A percentile compares a stretch with the other conserved stretches of the same genome.
Evolutionary conservation across 2,113 vertebrate genomes (phyloP).

Genomic region (Phoxinus phoxinus): DNA sequence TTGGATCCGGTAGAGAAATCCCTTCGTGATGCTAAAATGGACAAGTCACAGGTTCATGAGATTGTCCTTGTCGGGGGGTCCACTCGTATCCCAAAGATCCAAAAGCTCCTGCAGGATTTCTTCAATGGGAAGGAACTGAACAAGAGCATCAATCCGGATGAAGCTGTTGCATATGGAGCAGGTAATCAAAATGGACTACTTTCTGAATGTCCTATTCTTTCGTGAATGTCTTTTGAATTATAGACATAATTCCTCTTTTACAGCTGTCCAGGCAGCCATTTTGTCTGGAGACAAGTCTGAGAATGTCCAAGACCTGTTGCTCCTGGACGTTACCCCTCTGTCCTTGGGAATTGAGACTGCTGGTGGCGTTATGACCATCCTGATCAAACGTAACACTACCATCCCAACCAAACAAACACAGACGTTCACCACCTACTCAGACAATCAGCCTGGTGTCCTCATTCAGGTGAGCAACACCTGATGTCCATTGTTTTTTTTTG

Average conservation of each 20-base stretch:
- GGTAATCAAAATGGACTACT: slow-evolving; percentile 55
- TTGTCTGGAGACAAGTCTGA: slow-evolving; percentile 78
- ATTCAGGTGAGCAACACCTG: slow-evolving; percentile 68
- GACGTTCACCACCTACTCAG: slow-evolving; percentile 5
- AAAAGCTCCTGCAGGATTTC: slow-evolving; percentile 75
- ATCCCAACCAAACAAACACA: slow-evolving; percentile 17
- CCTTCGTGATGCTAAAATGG: slow-evolving; percentile 73
- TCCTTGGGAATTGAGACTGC: slow-evolving; percentile 79
- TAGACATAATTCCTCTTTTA: slow-evolving; percentile 6
- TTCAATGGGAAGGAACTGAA: slow-evolving; percentile 75
- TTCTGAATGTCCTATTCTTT: slow-evolving; percentile 49
- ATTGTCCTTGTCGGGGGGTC: slow-evolving; percentile 73
- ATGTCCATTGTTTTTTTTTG: neutral
- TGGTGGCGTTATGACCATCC: slow-evolving; percentile 67
- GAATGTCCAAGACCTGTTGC: slow-evolving; percentile 77
- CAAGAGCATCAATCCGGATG: slow-evolving; percentile 76
- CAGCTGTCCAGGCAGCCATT: slow-evolving; percentile 80
- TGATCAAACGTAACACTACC: slow-evolving; percentile 14
- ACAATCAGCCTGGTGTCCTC: slow-evolving; percentile 67
- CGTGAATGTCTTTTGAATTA: neutral
- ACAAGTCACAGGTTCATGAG: slow-evolving; percentile 72
- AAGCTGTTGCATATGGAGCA: slow-evolving; percentile 78
- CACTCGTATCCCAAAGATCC: slow-evolving; percentile 78
- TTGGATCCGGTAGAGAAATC: slow-evolving; percentile 76
- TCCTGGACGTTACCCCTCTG: slow-evolving; percentile 78